phyloP scores from a whole-genome alignment of 2,113 vertebrate species.

The Raja brachyura region DNA sequence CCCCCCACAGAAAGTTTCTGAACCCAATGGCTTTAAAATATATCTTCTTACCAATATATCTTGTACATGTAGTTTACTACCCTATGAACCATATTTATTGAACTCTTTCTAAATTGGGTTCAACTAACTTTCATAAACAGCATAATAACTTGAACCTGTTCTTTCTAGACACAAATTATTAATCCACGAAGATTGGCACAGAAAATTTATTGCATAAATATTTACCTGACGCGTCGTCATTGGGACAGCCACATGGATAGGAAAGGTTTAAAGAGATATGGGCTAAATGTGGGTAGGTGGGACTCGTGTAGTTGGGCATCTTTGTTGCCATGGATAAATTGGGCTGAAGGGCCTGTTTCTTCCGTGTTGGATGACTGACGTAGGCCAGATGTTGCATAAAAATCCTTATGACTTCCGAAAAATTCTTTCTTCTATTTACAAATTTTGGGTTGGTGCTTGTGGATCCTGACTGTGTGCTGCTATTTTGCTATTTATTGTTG shows the following conservation, averaged over 20 bases:
- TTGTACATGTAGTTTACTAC: not conserved
- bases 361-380: too few relatives aligned
- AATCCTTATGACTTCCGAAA: not conserved
- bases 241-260: too few relatives aligned
- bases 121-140: not conserved
- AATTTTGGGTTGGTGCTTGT: not conserved
- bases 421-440: too few relatives aligned
- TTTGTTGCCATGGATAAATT: too few relatives aligned
- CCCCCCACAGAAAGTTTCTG: not conserved
- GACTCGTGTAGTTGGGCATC: too few relatives aligned
- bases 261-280: too few relatives aligned
- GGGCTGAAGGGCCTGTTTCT: too few relatives aligned
- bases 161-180: not conserved
- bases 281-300: too few relatives aligned
- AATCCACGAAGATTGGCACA: not conserved
- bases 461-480: conserved; percentile 18
- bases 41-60: not conserved
- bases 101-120: not conserved
- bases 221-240: not conserved
- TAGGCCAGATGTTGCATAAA: too few relatives aligned
- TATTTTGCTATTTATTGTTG: not conserved
- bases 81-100: too few relatives aligned
- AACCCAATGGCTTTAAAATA: not conserved
- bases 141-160: not conserved
- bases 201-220: not conserved